phyloP scores from a whole-genome alignment of 2,888 invertebrate genomes.

The Drosophila fungiperda region DNA sequence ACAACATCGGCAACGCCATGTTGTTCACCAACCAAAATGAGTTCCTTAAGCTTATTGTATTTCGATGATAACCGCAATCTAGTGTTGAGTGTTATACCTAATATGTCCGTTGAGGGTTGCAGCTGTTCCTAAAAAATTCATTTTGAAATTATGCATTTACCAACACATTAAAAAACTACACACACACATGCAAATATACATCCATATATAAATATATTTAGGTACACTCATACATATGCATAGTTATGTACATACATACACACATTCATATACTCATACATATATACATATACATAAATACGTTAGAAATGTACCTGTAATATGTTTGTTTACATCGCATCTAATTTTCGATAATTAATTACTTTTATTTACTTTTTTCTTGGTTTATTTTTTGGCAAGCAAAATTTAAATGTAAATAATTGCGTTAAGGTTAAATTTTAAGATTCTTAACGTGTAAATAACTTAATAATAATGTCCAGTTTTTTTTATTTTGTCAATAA shows the following conservation, averaged over 20 bases:
- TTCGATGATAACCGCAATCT: slow-evolving; percentile 95
- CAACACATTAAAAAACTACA: slow-evolving; percentile 10
- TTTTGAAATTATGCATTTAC: slow-evolving; percentile 1
- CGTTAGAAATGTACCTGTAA: slow-evolving; percentile 14
- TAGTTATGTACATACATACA: not conserved
- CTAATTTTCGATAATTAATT: not conserved
- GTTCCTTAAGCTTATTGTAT: slow-evolving; percentile 95
- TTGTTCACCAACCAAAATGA: slow-evolving; percentile 95
- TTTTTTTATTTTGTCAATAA: not conserved
- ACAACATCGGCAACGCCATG: slow-evolving; percentile 95
- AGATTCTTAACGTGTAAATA: slow-evolving; percentile 17
- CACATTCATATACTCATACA: slow-evolving; percentile 7
- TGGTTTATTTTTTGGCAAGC: not conserved
- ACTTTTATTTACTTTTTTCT: slow-evolving; percentile 5
- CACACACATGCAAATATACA: not conserved
- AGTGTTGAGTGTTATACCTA: slow-evolving; percentile 94
- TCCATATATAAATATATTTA: not conserved
- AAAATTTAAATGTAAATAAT: slow-evolving; percentile 8
- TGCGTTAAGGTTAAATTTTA: not conserved
- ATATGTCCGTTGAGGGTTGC: slow-evolving; percentile 97
- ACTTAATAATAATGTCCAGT: not conserved
- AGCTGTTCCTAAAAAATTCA: slow-evolving; percentile 90
- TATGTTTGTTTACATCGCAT: slow-evolving; percentile 7
- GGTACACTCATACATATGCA: not conserved
- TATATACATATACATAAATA: slow-evolving; percentile 5